Base-by-base conservation (phyloP, 1,140 invertebrate genomes). In the Drosophila littoralis region DNA sequence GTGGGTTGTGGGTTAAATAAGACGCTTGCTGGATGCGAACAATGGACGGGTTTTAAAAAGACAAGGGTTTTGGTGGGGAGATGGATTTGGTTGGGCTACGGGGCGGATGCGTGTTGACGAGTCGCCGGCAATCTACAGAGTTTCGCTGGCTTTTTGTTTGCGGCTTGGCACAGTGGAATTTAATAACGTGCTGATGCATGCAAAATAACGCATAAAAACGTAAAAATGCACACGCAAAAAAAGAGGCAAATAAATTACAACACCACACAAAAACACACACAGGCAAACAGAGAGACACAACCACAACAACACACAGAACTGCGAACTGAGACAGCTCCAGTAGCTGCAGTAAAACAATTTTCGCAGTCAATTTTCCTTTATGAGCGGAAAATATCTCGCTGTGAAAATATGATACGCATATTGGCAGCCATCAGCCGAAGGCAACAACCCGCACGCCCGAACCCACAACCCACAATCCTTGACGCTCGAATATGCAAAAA, bases 341-440 rank as follows among this genome's bases (percentile, higher is more conserved):
- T 51, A 59, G 76, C 75, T 74, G 64, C 77, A 79, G 81, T 63
- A 78, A 83, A 89, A 90, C 80, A 89, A 89, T 89, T 90, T 89
- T 90, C 81, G 84, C 84, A 89, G 85, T 89, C 84, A 89, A 89
- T 89, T 89, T 89, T 89, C 77, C 88, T 89, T 89, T 89, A 89
- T 90, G 77, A 88, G 74, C 70, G 78, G 42, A 80, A 88, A 88
- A 84, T 80, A 88, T 88, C 89, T 75, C 70, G 67, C 74, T 64
- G 71, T 73, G 84, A 84, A 88, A 88, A 83, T 89, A 83, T 89
- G 79, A 89, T 77, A 88, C 74, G 79, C 77, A 88, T 88, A 89
- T 88, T 83, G 79, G 73, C 83, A 88, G 79, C 43, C 76, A 64
- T 78, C 77, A 79, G 59, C 59, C 36, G 46, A 32, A 28, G 61